Evolutionary conservation across 2,113 vertebrate genomes (phyloP), one percentile per base, ranked within the genome.

Genomic region (Mesoclemmys tuberculata): DNA sequence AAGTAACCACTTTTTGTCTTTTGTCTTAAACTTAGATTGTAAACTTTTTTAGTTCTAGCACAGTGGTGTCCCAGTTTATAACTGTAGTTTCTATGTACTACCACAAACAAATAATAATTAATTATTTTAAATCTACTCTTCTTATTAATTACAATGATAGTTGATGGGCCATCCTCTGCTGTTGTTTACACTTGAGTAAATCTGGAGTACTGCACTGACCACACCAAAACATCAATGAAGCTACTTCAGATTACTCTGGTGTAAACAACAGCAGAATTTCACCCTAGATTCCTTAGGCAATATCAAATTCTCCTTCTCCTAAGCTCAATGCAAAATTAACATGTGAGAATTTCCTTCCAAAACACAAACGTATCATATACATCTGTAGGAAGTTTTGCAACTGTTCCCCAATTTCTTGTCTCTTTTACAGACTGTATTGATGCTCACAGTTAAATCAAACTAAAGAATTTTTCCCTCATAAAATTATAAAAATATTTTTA

Each of bases 81-180:
- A 52, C 10, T 35, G 86, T 19, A 0, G 0, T 8, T 51, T 41
- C 46, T 48, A 46, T 0, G 0, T 75, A 82, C 31, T 0, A 0
- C 24, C 64, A 35, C 19, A 84, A 61, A 21, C 75, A 75, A 91
- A 77, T 18, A 51, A 4, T 64, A 55, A 41, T 6, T 49, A 90
- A 38, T 52, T n/a, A 68, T 68, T 68, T 38, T 38, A 68, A 84
- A 49, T 61, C 87, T 84, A 84, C 6, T 48, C 12, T 74, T 78
- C 44, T 82, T 21, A 71, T 81, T 46, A 82, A 16, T 44, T 78
- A 84, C 12, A 5, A 68, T 41, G 49, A 41, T 16, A 46, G 5
- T 46, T 46, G 41, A 11, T 52, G 22, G 19, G 8, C 31, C 74
- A 44, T 75, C 41, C 22, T 79, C 52, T 22, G 56, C 64, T 81